A percentile compares a stretch with the other conserved stretches of the same genome.
phyloP scores from a whole-genome alignment of 64 coral and sea anemone genomes.

The Montipora efflorescens region DNA sequence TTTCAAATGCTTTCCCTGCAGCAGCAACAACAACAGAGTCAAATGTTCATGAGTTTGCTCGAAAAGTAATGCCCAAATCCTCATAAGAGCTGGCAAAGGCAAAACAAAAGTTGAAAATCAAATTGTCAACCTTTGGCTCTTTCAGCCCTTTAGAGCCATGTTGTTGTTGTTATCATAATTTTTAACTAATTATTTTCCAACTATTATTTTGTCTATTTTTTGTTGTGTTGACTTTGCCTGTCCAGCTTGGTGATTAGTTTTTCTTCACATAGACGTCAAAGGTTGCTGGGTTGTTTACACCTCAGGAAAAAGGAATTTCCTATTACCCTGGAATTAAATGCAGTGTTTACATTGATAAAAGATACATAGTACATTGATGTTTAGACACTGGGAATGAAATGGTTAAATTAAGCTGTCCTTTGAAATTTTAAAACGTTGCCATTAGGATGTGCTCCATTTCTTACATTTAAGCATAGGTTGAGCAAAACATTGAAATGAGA shows the following conservation, averaged over 20 bases:
- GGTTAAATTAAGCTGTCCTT: constrained; percentile 30
- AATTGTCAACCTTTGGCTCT: constrained; percentile 18
- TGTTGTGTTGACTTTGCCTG: constrained; percentile 2
- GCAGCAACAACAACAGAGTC: constrained; percentile 53
- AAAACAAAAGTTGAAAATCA: constrained; percentile 25
- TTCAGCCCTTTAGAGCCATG: constrained; percentile 8
- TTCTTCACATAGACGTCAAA: constrained; percentile 2
- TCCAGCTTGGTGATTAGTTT: constrained; percentile 7
- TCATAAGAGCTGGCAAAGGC: constrained; percentile 23
- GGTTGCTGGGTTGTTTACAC: constrained; percentile 4
- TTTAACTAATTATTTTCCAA: constrained; percentile 8
- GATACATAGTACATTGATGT: constrained; percentile 16
- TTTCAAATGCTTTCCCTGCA: constrained; percentile 54
- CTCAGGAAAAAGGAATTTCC: neutral
- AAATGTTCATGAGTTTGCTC: constrained; percentile 18
- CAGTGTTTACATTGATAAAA: neutral
- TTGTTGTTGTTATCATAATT: constrained; percentile 24
- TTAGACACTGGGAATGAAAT: neutral
- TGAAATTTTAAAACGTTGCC: constrained; percentile 23
- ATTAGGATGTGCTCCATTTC: constrained; percentile 22
- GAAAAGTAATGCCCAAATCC: constrained; percentile 13
- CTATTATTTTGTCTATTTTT: constrained; percentile 3
- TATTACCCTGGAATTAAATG: neutral
- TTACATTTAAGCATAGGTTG: constrained; percentile 51
- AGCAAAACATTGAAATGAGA: constrained; percentile 53